Percentiles rank a stretch among this genome's conserved stretches.
Evolutionary conservation across 1,140 invertebrate species (phyloP).

Genomic region (Caenorhabditis inopinata): DNA sequence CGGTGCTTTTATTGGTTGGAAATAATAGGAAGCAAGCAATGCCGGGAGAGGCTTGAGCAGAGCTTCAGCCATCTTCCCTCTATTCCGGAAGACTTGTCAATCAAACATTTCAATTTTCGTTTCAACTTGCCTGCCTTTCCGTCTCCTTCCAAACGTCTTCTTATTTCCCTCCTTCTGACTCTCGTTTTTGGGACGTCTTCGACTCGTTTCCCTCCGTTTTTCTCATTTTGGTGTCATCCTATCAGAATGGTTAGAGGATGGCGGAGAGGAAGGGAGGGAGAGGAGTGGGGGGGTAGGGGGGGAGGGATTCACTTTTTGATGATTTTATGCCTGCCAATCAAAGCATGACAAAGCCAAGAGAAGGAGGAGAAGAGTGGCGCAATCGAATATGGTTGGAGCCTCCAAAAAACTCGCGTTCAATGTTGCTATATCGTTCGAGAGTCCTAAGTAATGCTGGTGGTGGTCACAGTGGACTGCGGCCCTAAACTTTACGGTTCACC

Average conservation of each 20-base stretch:
- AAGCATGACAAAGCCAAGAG: too few species aligned
- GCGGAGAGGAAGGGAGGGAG: too few species aligned
- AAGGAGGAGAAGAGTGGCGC: too few species aligned
- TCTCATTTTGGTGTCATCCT: not conserved
- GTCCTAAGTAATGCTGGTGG: too few species aligned
- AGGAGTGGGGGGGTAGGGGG: not conserved
- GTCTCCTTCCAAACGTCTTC: not conserved
- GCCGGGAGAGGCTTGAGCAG: too few species aligned
- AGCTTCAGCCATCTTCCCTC: not conserved
- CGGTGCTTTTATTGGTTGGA: constrained; percentile 23
- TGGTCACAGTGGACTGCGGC: too few species aligned
- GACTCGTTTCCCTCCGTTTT: not conserved
- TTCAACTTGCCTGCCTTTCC: constrained; percentile 15
- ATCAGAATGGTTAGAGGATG: too few species aligned
- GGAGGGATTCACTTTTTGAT: not conserved
- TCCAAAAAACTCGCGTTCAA: too few species aligned
- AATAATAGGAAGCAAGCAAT: constrained; percentile 32
- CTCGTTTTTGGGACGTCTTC: not conserved
- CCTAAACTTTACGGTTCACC: not conserved
- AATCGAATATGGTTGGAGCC: too few species aligned
- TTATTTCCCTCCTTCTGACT: not conserved
- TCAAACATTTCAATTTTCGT: constrained; percentile 34
- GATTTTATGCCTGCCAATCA: constrained; percentile 12
- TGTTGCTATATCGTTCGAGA: too few species aligned
- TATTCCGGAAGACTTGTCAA: constrained; percentile 32